These are phyloP conservation scores for Ophion ellenae DNA, from an alignment of 2,888 invertebrate species.

Conservation along the genomic window DNA sequence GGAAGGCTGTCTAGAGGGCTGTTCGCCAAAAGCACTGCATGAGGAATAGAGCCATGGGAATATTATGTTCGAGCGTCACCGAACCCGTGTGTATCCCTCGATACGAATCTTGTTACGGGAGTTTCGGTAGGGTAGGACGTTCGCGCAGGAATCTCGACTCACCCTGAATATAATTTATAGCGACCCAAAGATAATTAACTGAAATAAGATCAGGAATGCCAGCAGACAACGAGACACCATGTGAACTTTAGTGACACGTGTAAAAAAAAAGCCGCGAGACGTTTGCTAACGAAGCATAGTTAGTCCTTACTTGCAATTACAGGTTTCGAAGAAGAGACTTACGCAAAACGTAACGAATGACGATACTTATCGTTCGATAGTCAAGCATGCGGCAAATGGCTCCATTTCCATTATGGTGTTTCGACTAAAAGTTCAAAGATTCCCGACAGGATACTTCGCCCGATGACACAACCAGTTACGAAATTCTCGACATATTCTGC, in stretches of 20 bases:
- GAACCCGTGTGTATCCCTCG: slow-evolving; percentile 52
- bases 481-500: slow-evolving; percentile 6
- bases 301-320: not conserved
- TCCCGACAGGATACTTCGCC: not conserved
- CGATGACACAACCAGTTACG: not conserved
- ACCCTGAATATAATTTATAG: slow-evolving; percentile 44
- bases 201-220: slow-evolving; percentile 38
- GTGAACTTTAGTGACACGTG: not conserved
- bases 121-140: slow-evolving; percentile 49
- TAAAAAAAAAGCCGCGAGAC: not conserved
- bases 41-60: slow-evolving; percentile 33
- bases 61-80: slow-evolving; percentile 18
- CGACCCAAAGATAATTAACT: slow-evolving; percentile 60
- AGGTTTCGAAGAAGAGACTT: not conserved
- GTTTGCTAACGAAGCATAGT: not conserved
- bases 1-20: slow-evolving; percentile 34
- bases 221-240: not conserved
- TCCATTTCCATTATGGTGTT: not conserved
- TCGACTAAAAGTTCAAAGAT: not conserved
- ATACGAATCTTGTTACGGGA: slow-evolving; percentile 69
- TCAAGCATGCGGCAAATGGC: not conserved
- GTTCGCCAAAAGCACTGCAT: slow-evolving; percentile 38
- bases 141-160: slow-evolving; percentile 29
- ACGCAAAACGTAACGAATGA: not conserved
- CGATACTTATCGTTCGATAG: not conserved